A percentile compares a stretch with the other conserved stretches of the same genome.
These are phyloP conservation scores for Larimichthys crocea DNA, from an alignment of 2,113 vertebrate genomes.

Conservation along the genomic window DNA sequence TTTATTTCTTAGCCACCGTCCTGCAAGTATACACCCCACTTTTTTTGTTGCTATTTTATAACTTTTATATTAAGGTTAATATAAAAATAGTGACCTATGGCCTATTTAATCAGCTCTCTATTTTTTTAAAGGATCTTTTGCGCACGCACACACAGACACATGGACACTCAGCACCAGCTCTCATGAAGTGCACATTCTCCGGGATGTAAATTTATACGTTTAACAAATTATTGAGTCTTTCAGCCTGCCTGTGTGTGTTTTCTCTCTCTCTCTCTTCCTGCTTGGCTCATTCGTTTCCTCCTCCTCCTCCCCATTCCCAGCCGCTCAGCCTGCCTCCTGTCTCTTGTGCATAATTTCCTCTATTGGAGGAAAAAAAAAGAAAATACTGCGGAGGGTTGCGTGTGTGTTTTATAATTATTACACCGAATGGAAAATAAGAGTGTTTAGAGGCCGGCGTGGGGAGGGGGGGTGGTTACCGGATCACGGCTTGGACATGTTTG, in stretches of 20 bases:
- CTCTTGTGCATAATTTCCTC: constrained; percentile 67
- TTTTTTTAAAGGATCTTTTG: too few species aligned
- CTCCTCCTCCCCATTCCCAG: constrained; percentile 59
- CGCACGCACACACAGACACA: neutral
- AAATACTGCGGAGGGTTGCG: constrained; percentile 45
- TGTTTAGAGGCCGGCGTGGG: neutral
- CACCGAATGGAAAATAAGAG: constrained; percentile 15
- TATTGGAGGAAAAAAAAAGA: constrained; percentile 47
- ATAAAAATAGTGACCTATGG: neutral
- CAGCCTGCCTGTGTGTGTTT: constrained; percentile 23
- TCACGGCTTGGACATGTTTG: constrained; percentile 5
- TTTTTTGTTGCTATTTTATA: constrained; percentile 21
- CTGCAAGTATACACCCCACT: neutral
- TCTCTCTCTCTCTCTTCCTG: constrained; percentile 61
- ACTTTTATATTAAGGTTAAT: constrained; percentile 34
- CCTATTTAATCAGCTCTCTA: neutral
- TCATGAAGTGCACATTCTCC: constrained; percentile 11
- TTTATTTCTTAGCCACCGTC: constrained; percentile 5
- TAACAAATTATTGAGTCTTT: constrained; percentile 61
- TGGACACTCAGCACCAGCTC: neutral
- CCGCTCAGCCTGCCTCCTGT: constrained; percentile 61
- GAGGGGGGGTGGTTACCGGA: neutral
- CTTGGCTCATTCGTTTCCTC: constrained; percentile 59
- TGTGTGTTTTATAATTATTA: constrained; percentile 60
- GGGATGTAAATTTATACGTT: constrained; percentile 50